Percentiles rank a stretch among this genome's conserved stretches.
Evolutionary conservation across 1,140 invertebrate genomes (phyloP).

Genomic region (Stegodyphus mimosarum): DNA sequence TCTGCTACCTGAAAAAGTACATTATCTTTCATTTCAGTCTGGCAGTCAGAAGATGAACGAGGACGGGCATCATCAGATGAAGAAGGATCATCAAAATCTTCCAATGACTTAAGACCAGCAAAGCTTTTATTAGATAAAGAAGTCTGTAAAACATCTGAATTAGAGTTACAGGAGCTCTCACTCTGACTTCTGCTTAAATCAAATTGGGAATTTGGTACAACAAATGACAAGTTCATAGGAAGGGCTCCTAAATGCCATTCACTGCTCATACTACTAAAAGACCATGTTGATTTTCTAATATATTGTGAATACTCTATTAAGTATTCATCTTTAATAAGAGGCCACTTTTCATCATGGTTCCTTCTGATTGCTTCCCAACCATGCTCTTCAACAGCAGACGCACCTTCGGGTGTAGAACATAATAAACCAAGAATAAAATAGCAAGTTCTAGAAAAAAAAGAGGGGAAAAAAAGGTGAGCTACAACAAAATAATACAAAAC

Average conservation of each 20-base stretch:
- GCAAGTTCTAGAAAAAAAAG: constrained; percentile 74
- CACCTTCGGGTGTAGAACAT: constrained; percentile 83
- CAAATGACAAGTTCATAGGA: constrained; percentile 45
- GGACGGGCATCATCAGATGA: constrained; percentile 30
- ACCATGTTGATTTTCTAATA: constrained; percentile 52
- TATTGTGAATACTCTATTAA: constrained; percentile 1
- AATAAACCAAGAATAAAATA: constrained; percentile 88
- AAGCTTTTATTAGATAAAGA: constrained; percentile 4
- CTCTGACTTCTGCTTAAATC: constrained; percentile 29
- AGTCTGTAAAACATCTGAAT: constrained; percentile 35
- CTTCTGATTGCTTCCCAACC: constrained; percentile 88
- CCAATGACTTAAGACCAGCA: not conserved
- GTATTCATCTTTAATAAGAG: constrained; percentile 77
- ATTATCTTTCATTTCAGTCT: constrained; percentile 69
- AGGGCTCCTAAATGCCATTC: constrained; percentile 41
- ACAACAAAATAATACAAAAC: too few species aligned
- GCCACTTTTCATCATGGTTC: constrained; percentile 84
- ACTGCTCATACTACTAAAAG: constrained; percentile 50
- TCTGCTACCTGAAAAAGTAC: constrained; percentile 25
- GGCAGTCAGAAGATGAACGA: constrained; percentile 61
- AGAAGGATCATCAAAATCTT: not conserved
- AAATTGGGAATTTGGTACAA: constrained; percentile 8
- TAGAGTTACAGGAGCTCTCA: constrained; percentile 17
- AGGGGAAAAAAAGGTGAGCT: not conserved
- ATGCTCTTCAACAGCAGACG: constrained; percentile 78